Evolutionary conservation across 2,888 invertebrate species (phyloP).

Genomic region (Notodonta ziczac): DNA sequence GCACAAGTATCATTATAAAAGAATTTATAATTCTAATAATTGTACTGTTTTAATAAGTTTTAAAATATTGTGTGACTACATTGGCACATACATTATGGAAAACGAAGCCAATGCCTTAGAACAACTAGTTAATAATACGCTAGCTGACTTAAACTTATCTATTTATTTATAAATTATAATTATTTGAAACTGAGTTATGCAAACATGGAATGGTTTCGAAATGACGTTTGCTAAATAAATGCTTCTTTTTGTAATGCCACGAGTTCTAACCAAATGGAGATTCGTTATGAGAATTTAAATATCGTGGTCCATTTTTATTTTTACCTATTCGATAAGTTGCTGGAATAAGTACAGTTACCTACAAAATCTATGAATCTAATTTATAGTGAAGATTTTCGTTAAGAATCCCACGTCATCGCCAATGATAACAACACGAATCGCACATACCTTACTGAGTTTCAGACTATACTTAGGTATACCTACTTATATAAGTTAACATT

Average conservation of each 20-base stretch:
- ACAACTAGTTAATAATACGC: slow-evolving; percentile 33
- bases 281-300: slow-evolving; percentile 34
- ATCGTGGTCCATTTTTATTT: slow-evolving; percentile 24
- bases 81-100: slow-evolving; percentile 51
- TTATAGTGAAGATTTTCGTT: slow-evolving; percentile 27
- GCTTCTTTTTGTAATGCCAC: slow-evolving; percentile 34
- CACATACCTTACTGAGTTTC: too few species aligned
- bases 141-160: slow-evolving; percentile 43
- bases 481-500: too few species aligned
- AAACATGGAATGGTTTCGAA: slow-evolving; percentile 65
- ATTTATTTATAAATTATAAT: slow-evolving; percentile 31
- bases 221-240: slow-evolving; percentile 46
- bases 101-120: slow-evolving; percentile 22
- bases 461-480: too few species aligned
- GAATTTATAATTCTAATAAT: slow-evolving; percentile 56
- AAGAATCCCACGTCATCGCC: slow-evolving; percentile 4
- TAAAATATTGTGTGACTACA: slow-evolving; percentile 34
- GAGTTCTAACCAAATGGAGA: slow-evolving; percentile 31
- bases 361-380: slow-evolving; percentile 24
- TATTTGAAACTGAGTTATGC: slow-evolving; percentile 19
- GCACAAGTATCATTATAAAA: slow-evolving; percentile 55
- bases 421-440: too few species aligned
- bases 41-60: slow-evolving; percentile 53
- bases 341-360: slow-evolving; percentile 39
- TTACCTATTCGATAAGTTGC: slow-evolving; percentile 27